Conservation (phyloP, 2,797 vertebrate species). For the Cuculus canorus region DNA sequence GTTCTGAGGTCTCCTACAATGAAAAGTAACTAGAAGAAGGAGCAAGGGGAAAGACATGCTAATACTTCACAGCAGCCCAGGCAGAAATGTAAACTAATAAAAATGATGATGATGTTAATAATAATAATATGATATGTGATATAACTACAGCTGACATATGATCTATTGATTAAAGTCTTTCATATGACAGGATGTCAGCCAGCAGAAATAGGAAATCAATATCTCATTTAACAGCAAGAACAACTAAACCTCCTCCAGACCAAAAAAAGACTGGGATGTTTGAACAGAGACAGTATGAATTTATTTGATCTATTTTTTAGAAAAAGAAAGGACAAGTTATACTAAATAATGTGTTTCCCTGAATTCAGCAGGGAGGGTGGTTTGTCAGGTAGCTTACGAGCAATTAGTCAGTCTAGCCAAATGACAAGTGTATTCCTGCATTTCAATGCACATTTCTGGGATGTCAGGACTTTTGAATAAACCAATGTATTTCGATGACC, state of each 20-base stretch:
- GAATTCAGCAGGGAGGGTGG: not conserved
- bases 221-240: constrained; percentile 62
- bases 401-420: constrained; percentile 13
- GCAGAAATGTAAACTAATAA: constrained; percentile 60
- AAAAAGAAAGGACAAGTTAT: constrained; percentile 9
- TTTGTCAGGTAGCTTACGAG: not conserved
- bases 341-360: constrained; percentile 8
- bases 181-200: constrained; percentile 54
- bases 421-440: not conserved
- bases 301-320: constrained; percentile 28
- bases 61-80: not conserved
- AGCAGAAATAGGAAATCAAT: constrained; percentile 67
- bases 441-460: not conserved
- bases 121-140: constrained; percentile 57
- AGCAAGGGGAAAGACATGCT: not conserved
- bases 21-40: not conserved
- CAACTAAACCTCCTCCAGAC: not conserved
- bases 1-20: rapidly evolving
- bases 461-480: not conserved
- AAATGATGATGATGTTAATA: constrained; percentile 58
- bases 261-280: constrained; percentile 2
- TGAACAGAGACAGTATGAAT: constrained; percentile 24
- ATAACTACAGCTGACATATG: constrained; percentile 61
- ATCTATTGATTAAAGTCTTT: constrained; percentile 66
- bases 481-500: not conserved